Evolutionary conservation across 2,888 invertebrate genomes (phyloP).

Genomic region (Aporophyla nigra): DNA sequence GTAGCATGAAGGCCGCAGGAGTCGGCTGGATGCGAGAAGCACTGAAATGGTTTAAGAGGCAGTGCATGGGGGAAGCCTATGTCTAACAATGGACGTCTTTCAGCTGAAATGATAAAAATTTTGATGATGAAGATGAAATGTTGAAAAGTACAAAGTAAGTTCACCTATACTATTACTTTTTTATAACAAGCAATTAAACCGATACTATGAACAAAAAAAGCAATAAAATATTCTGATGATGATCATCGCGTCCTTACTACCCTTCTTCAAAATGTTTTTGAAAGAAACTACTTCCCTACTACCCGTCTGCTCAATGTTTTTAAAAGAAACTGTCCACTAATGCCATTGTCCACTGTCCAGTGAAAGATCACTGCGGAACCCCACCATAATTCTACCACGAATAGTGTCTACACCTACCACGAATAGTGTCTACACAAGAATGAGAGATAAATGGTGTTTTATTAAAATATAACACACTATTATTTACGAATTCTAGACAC

Average conservation of each 20-base stretch:
- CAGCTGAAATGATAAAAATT: too few species aligned
- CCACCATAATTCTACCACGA: constrained; percentile 29
- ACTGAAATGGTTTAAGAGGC: too few species aligned
- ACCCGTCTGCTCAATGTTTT: not conserved
- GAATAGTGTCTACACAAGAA: constrained; percentile 47
- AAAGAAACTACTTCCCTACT: not conserved
- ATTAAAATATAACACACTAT: constrained; percentile 41
- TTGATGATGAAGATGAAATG: too few species aligned
- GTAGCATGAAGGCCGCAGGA: too few species aligned
- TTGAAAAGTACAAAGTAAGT: too few species aligned
- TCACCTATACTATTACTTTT: too few species aligned
- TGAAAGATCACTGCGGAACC: constrained; percentile 52
- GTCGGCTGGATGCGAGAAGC: too few species aligned
- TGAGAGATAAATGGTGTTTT: constrained; percentile 55
- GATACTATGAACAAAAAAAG: too few species aligned
- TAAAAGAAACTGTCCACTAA: not conserved
- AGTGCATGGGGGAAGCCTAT: too few species aligned
- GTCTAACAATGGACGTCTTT: too few species aligned
- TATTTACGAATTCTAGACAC: constrained; percentile 32
- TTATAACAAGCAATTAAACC: too few species aligned
- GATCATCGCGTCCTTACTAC: not conserved
- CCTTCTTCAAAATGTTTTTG: not conserved
- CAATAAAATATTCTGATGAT: not conserved
- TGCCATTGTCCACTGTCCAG: constrained; percentile 38
- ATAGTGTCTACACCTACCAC: constrained; percentile 37